A percentile compares a stretch with the other conserved stretches of the same genome.
phyloP scores from a whole-genome alignment of 2,888 invertebrate species.

The Abscondita cerata region DNA sequence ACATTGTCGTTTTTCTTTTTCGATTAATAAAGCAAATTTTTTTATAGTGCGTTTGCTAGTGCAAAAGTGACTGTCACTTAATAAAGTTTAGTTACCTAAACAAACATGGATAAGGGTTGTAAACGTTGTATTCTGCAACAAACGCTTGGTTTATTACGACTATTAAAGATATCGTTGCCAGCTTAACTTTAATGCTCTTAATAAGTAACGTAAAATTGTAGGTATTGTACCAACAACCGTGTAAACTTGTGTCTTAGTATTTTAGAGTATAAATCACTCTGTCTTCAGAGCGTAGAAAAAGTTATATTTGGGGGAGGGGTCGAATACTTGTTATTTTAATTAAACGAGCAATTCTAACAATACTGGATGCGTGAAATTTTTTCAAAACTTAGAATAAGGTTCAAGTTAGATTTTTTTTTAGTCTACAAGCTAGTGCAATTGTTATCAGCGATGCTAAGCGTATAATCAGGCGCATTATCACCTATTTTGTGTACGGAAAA shows the following conservation, averaged over 20 bases:
- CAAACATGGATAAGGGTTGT: neutral
- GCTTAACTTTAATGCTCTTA: neutral
- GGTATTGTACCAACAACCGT: too few species aligned
- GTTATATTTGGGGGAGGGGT: neutral
- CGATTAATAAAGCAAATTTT: too few species aligned
- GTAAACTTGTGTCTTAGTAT: too few species aligned
- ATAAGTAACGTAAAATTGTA: too few species aligned
- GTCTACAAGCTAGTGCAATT: too few species aligned
- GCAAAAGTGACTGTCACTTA: neutral
- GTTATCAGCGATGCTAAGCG: neutral
- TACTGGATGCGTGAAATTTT: too few species aligned
- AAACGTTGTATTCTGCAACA: neutral
- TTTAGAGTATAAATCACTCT: too few species aligned
- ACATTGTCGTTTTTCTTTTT: too few species aligned
- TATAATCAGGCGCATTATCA: neutral
- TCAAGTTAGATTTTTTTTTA: neutral
- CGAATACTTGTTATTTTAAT: too few species aligned
- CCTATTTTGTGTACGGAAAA: constrained; percentile 24
- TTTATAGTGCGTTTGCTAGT: too few species aligned
- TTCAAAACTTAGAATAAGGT: neutral
- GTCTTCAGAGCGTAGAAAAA: too few species aligned
- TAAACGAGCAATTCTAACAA: too few species aligned
- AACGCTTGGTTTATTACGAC: constrained; percentile 9
- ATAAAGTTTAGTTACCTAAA: neutral
- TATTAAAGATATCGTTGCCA: constrained; percentile 10